Percentiles rank a stretch among this genome's conserved stretches.
phyloP scores from a whole-genome alignment of 1,140 invertebrate genomes.

The Steinernema khuongi region DNA sequence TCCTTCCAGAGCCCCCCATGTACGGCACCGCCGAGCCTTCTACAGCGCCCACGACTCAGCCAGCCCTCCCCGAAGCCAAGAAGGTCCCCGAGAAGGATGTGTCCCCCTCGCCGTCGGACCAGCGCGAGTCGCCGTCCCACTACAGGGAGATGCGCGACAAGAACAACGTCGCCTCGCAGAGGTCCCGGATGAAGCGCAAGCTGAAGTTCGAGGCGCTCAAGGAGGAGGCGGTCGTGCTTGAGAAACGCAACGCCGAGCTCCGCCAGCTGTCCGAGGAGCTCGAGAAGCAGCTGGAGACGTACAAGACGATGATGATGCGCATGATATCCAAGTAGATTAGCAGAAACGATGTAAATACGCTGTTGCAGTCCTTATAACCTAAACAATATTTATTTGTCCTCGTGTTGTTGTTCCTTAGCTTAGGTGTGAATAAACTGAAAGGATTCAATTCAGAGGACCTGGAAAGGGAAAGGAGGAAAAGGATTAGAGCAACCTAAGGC shows the following conservation, averaged over 20 bases:
- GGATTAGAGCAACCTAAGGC: too few relatives aligned
- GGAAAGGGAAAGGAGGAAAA: too few relatives aligned
- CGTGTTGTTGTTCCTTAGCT: background rate
- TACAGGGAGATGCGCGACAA: conserved; percentile 8
- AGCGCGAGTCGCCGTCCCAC: conserved; percentile 3
- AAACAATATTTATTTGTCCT: conserved; percentile 11
- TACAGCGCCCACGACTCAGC: too few relatives aligned
- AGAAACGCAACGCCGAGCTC: background rate
- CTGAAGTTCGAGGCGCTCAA: background rate
- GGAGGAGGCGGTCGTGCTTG: background rate
- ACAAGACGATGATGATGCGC: background rate
- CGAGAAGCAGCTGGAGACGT: background rate
- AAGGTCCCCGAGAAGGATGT: background rate
- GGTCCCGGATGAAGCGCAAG: background rate
- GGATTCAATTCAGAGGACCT: too few relatives aligned
- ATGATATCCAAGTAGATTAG: background rate
- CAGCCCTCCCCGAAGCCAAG: background rate
- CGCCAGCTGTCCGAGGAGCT: background rate
- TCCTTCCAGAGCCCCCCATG: too few relatives aligned
- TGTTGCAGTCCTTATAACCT: background rate
- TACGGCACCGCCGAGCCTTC: too few relatives aligned
- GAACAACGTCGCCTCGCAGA: conserved; percentile 2
- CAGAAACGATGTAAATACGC: background rate
- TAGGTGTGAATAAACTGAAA: background rate
- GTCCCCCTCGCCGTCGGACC: background rate